Evolutionary conservation across 2,113 vertebrate genomes (phyloP).

Genomic region (Engystomops pustulosus): DNA sequence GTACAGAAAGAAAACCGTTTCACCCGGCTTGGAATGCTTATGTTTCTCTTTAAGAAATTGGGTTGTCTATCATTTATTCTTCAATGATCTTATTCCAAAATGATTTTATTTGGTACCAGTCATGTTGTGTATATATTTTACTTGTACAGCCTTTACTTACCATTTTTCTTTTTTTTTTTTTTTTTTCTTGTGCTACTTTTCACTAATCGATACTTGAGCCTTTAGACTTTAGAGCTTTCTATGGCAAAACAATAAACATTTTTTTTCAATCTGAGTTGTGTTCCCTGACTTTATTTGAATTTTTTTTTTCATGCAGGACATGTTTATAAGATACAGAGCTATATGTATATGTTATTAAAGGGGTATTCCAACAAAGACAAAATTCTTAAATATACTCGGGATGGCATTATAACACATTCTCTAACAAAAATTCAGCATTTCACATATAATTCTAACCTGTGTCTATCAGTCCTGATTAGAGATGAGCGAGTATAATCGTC

Average conservation of each 20-base stretch:
- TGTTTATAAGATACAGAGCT: too few relatives aligned
- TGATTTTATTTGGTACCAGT: constrained; percentile 60
- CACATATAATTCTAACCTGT: too few relatives aligned
- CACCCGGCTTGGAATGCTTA: constrained; percentile 65
- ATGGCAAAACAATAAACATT: constrained; percentile 78
- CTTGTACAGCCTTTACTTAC: constrained; percentile 72
- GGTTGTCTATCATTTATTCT: constrained; percentile 61
- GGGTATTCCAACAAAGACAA: too few relatives aligned
- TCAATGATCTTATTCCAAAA: constrained; percentile 56
- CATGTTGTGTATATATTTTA: constrained; percentile 69
- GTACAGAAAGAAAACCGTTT: constrained; percentile 58
- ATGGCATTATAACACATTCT: too few relatives aligned
- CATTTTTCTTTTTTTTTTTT: constrained; percentile 68
- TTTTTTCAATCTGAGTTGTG: constrained; percentile 69
- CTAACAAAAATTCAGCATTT: too few relatives aligned
- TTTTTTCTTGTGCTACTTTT: constrained; percentile 69
- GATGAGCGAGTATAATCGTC: too few relatives aligned
- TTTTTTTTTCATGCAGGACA: too few relatives aligned
- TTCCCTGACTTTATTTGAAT: not conserved
- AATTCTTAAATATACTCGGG: too few relatives aligned
- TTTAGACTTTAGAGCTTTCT: constrained; percentile 84
- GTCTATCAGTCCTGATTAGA: too few relatives aligned
- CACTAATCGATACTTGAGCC: constrained; percentile 68
- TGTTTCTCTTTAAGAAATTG: constrained; percentile 56
- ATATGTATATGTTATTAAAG: too few relatives aligned